Evolutionary conservation across 2,888 invertebrate genomes (phyloP), one percentile per base, ranked within the genome.

Genomic region (Cryptops parisi): DNA sequence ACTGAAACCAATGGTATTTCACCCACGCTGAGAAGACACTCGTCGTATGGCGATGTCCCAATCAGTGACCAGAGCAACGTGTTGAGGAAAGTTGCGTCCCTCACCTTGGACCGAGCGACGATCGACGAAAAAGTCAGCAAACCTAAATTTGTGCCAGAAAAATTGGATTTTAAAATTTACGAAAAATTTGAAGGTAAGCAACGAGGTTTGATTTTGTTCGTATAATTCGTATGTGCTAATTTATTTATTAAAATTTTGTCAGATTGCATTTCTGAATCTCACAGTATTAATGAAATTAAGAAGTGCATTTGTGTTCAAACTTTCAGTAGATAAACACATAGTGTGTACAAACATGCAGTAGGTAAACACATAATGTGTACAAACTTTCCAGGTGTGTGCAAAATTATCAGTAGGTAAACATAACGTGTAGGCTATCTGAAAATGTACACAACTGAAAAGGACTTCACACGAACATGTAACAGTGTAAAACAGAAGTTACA

Each of bases 131-230:
- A 76, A 62, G 73, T 80, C 27, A 70, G 74, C 39, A 79, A 79
- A 60, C 83, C 85, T 39, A 81, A 81, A 68, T 83, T 81, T 67
- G 81, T 87, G 55, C 85, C 86, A 2, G 84, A 86, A 67, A 89
- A 87, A 71, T 75, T 89, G 62, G 83, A 88, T 73, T 86, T 86
- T 70, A 80, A 82, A 64, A 76, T 84, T 58, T 84, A 84, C 68
- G 86, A 90, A 70, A 89, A 88, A 71, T 91, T 91, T 72, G 89
- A 91, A 82, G 90, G 90, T 89, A 72, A 72, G 73, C 6, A 4
- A 22, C 24, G 4, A 27, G n/a, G 12, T 15, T 26, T 25, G 17
- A 27, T 26, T 46, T 45, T 45, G 2, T 33, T 33, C 33, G 33
- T 33, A 33, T 6, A 33, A 33, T 43, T 43, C 9, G 6, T 43